These are phyloP conservation scores for Oreochromis aureus DNA, from an alignment of 2,113 vertebrate genomes.

Conservation along the genomic window DNA sequence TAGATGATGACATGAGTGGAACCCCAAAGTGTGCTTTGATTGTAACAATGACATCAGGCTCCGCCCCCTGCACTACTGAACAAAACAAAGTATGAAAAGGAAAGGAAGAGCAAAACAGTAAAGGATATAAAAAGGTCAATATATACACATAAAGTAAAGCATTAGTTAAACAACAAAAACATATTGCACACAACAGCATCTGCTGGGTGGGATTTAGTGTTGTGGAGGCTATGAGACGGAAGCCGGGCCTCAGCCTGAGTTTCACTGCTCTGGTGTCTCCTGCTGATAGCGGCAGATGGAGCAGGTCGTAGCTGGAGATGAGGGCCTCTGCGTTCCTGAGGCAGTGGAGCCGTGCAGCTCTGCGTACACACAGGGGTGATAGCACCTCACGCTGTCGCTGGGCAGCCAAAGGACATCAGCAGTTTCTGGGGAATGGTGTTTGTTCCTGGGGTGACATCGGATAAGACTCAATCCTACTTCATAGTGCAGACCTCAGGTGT, in stretches of 20 bases:
- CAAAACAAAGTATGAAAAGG: no score
- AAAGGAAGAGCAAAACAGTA: no score
- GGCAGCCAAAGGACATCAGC: not conserved
- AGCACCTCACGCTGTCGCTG: not conserved
- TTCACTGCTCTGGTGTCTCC: not conserved
- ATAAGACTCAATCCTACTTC: not conserved
- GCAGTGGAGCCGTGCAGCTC: not conserved
- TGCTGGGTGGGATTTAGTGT: not conserved
- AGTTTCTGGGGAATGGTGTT: not conserved
- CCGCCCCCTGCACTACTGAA: no score
- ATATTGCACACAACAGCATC: not conserved
- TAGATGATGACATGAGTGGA: no score
- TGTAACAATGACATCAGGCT: no score
- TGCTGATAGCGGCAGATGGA: not conserved
- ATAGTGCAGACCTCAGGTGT: not conserved
- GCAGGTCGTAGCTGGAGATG: not conserved
- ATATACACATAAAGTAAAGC: no score
- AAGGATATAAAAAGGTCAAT: no score
- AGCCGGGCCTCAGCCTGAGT: not conserved
- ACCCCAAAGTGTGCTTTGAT: no score
- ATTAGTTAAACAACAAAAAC: no score
- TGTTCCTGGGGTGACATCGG: not conserved
- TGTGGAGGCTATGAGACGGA: not conserved
- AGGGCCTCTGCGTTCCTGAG: not conserved
- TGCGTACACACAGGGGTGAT: not conserved